phyloP scores from a whole-genome alignment of 2,797 vertebrate species.

The Numenius phaeopus region DNA sequence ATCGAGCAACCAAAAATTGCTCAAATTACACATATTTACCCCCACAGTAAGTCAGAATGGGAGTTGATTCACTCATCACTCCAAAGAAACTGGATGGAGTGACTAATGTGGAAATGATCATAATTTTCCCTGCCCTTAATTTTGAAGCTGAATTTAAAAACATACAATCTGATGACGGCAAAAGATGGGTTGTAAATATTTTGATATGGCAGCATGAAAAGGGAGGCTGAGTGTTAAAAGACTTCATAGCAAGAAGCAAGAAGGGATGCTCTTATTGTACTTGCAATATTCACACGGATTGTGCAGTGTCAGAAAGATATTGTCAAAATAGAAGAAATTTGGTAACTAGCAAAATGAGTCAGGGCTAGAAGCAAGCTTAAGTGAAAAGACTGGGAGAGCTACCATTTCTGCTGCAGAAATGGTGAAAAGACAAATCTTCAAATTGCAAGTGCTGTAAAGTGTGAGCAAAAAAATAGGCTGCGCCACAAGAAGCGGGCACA shows the following conservation, averaged over 20 bases:
- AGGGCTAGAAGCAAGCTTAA: neutral
- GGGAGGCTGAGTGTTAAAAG: slow-evolving; percentile 33
- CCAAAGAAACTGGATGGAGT: slow-evolving; percentile 49
- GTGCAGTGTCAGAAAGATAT: neutral
- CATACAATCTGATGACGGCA: slow-evolving; percentile 34
- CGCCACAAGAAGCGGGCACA: neutral
- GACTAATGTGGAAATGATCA: slow-evolving; percentile 62
- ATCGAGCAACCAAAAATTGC: slow-evolving; percentile 43
- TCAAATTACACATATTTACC: slow-evolving; percentile 59
- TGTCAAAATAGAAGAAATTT: slow-evolving; percentile 14
- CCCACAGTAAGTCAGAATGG: slow-evolving; percentile 57
- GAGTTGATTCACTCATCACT: slow-evolving; percentile 56
- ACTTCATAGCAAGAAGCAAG: neutral
- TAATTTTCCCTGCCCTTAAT: slow-evolving; percentile 63
- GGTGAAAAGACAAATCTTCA: neutral
- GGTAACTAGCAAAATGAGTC: neutral
- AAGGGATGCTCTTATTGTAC: neutral
- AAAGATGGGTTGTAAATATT: slow-evolving; percentile 65
- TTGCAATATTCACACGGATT: neutral
- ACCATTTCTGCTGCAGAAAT: neutral
- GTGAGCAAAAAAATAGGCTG: neutral
- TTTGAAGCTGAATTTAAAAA: slow-evolving; percentile 52
- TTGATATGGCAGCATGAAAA: slow-evolving; percentile 29
- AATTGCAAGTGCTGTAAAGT: neutral
- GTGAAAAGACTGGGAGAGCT: neutral